Conservation (phyloP, 2,888 invertebrate species). For the Tipula vernalis region DNA sequence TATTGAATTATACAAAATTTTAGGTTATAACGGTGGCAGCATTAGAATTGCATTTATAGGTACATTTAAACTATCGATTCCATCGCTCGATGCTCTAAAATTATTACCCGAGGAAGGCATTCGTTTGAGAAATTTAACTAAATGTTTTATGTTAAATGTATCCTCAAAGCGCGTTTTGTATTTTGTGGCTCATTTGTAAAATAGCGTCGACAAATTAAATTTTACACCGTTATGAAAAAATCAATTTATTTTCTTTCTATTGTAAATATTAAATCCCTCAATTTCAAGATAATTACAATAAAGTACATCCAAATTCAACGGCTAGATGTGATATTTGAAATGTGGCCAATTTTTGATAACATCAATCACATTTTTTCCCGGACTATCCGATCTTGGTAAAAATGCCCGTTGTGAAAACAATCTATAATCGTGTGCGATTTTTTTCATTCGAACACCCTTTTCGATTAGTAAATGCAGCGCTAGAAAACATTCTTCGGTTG, state of each 20-base stretch:
- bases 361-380: slow-evolving; percentile 50
- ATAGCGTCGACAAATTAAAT: too few relatives aligned
- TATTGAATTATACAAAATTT: background rate
- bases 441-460: slow-evolving; percentile 46
- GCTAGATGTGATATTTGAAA: slow-evolving; percentile 24
- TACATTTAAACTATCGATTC: slow-evolving; percentile 43
- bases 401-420: slow-evolving; percentile 56
- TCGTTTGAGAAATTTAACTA: slow-evolving; percentile 44
- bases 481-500: slow-evolving; percentile 40
- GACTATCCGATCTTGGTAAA: slow-evolving; percentile 49
- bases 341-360: slow-evolving; percentile 58
- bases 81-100: slow-evolving; percentile 46
- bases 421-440: slow-evolving; percentile 49
- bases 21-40: slow-evolving; percentile 47
- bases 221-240: too few relatives aligned
- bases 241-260: too few relatives aligned
- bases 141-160: too few relatives aligned
- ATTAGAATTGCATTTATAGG: slow-evolving; percentile 63
- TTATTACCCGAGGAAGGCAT: slow-evolving; percentile 51
- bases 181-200: slow-evolving; percentile 23
- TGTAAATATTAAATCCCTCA: too few relatives aligned
- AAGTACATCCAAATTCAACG: too few relatives aligned
- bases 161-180: slow-evolving; percentile 56
- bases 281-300: too few relatives aligned
- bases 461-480: slow-evolving; percentile 48